These are phyloP conservation scores for Apogon talboti DNA, from an alignment of 2,797 vertebrate species.

Conservation along the genomic window DNA sequence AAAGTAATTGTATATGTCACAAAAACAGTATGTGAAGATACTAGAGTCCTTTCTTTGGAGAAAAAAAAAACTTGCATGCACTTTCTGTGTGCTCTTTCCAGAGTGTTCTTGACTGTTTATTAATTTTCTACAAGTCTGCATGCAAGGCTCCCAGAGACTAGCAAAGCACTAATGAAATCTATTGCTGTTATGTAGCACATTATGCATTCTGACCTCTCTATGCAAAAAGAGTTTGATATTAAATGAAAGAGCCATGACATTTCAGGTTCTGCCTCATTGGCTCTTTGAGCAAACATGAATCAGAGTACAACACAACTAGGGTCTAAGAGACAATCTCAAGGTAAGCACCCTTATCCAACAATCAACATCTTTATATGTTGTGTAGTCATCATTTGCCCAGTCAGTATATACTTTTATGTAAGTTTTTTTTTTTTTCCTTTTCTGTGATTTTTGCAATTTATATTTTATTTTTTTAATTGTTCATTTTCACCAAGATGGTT, in stretches of 20 bases:
- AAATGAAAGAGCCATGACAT: conserved; percentile 98
- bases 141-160: conserved; percentile 68
- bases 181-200: conserved; percentile 79
- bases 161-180: conserved; percentile 66
- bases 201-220: conserved; percentile 83
- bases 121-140: conserved; percentile 78
- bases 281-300: conserved; percentile 99
- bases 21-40: conserved; percentile 55
- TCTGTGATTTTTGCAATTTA: conserved; percentile 60
- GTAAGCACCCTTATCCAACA: conserved; percentile 89
- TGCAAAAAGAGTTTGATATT: conserved; percentile 90
- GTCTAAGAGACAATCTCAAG: conserved; percentile 95
- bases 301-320: conserved; percentile 99
- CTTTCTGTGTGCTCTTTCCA: conserved; percentile 65
- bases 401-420: conserved; percentile 72
- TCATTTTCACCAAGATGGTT: conserved; percentile 77
- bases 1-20: conserved; percentile 63
- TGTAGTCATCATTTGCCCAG: conserved; percentile 76
- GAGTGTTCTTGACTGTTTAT: conserved; percentile 66
- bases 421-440: conserved; percentile 59
- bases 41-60: conserved; percentile 57
- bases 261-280: conserved; percentile 99
- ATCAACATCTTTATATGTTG: conserved; percentile 76
- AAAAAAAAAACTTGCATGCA: conserved; percentile 74
- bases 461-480: conserved; percentile 47